Conservation (phyloP, 2,888 invertebrate genomes). For the Phortica okadai region DNA sequence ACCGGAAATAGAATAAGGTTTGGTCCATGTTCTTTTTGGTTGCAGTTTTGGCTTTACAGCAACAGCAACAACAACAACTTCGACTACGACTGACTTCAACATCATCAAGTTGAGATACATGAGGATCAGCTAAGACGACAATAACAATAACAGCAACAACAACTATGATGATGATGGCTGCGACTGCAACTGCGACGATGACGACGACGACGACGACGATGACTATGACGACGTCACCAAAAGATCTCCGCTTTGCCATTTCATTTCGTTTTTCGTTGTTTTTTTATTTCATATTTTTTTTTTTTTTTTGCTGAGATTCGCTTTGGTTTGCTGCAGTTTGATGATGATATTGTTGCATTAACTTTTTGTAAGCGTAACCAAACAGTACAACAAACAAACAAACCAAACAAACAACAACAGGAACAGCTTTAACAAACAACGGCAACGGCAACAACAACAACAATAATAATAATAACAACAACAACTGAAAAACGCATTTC, state of each 20-base stretch:
- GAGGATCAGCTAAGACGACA: conserved; percentile 1
- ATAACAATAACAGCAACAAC: conserved; percentile 1
- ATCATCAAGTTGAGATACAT: conserved; percentile 14
- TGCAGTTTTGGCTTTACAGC: conserved; percentile 40
- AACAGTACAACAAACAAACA: background rate
- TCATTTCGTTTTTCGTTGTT: background rate
- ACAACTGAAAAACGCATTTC: conserved; percentile 10
- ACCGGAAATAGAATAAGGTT: conserved; percentile 69
- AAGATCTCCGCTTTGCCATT: background rate
- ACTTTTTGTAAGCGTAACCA: conserved; percentile 5
- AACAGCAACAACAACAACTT: conserved; percentile 44
- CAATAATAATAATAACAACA: conserved; percentile 1
- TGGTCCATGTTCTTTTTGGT: conserved; percentile 50
- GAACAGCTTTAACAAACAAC: background rate
- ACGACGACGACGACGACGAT: conserved; percentile 2
- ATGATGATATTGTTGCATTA: conserved; percentile 30
- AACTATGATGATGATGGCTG: conserved; percentile 1
- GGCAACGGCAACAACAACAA: background rate
- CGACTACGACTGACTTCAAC: conserved; percentile 16
- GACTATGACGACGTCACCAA: conserved; percentile 25
- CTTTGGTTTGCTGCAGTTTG: background rate
- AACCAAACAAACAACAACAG: background rate
- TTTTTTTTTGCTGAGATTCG: background rate
- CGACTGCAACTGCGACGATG: conserved; percentile 6
- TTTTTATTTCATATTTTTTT: background rate